phyloP scores from a whole-genome alignment of 2,113 vertebrate species.

The Malurus cyaneus region DNA sequence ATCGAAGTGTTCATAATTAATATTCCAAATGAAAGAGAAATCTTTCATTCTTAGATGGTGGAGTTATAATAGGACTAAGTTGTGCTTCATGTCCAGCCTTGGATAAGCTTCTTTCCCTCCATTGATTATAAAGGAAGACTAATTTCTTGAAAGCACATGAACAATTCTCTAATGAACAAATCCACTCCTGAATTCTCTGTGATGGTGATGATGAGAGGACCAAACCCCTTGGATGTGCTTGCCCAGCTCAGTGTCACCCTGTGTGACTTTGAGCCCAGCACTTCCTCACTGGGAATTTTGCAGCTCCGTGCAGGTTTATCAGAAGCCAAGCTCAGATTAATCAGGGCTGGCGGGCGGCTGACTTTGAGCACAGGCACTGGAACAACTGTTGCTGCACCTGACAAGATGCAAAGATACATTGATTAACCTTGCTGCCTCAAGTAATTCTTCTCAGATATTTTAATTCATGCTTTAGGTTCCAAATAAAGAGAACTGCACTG shows the following conservation, averaged over 20 bases:
- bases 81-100: not conserved
- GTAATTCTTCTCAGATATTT: not conserved
- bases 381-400: constrained; percentile 1
- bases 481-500: not conserved
- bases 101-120: not conserved
- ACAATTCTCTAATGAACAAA: not conserved
- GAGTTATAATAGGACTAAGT: not conserved
- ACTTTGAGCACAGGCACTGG: not conserved
- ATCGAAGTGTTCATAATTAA: fast-evolving
- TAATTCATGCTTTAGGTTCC: not conserved
- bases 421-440: constrained; percentile 13
- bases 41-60: not conserved
- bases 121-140: not conserved
- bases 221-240: not conserved
- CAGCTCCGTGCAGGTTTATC: constrained; percentile 29
- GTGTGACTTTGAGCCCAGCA: constrained; percentile 24
- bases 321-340: not conserved
- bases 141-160: not conserved
- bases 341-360: not conserved
- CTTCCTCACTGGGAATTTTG: not conserved
- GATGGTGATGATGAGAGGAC: not conserved
- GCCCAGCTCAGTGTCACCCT: not conserved
- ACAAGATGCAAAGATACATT: constrained; percentile 29
- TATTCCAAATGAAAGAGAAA: not conserved
- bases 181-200: not conserved